phyloP scores from a whole-genome alignment of 2,888 invertebrate species.

The Nomada ferruginata region DNA sequence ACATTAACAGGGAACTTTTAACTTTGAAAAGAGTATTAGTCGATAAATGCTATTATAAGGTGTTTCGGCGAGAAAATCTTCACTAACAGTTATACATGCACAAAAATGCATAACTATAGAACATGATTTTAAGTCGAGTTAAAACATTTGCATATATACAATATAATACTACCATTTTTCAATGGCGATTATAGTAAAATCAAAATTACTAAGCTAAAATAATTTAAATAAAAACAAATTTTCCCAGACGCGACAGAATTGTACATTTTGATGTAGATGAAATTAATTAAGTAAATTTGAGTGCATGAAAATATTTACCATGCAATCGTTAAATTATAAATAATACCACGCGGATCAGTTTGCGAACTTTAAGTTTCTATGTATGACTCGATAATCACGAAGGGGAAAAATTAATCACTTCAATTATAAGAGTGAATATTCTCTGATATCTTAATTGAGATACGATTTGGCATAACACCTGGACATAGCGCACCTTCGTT shows the following conservation, averaged over 20 bases:
- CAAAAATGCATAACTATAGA: slow-evolving; percentile 5
- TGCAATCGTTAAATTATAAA: too few relatives aligned
- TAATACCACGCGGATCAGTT: not conserved
- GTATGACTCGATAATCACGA: not conserved
- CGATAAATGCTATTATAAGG: not conserved
- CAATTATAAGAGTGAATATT: not conserved
- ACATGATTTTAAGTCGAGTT: not conserved
- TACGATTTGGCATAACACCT: not conserved
- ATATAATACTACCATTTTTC: too few relatives aligned
- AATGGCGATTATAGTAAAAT: too few relatives aligned
- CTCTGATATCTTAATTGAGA: not conserved
- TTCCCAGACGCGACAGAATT: too few relatives aligned
- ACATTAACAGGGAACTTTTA: slow-evolving; percentile 20
- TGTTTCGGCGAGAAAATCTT: slow-evolving; percentile 5
- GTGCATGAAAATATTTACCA: too few relatives aligned
- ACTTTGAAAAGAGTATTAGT: not conserved
- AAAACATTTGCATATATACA: too few relatives aligned
- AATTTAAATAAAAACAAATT: too few relatives aligned
- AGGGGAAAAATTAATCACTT: not conserved
- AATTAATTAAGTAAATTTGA: too few relatives aligned
- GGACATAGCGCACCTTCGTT: not conserved
- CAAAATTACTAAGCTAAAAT: too few relatives aligned
- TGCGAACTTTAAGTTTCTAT: not conserved
- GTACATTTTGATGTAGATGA: too few relatives aligned
- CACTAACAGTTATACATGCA: not conserved